phyloP scores from a whole-genome alignment of 2,113 vertebrate genomes.

The Puntigrus tetrazona region DNA sequence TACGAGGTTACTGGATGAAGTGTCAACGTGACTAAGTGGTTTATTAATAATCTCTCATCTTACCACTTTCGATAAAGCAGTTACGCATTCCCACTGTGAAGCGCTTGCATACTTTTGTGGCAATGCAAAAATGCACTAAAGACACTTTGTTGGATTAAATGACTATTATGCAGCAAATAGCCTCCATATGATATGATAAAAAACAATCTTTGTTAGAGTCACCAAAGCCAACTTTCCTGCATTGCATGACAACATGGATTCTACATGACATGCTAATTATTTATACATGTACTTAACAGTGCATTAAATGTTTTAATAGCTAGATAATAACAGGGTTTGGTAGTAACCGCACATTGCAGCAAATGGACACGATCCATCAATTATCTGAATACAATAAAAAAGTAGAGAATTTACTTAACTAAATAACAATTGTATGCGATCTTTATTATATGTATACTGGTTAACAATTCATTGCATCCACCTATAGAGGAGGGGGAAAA shows the following conservation, averaged over 20 bases:
- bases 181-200: neutral
- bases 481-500: neutral
- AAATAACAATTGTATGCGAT: neutral
- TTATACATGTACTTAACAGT: neutral
- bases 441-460: neutral
- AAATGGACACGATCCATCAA: neutral
- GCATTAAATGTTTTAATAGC: neutral
- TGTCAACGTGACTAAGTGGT: constrained; percentile 27
- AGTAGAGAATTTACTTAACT: neutral
- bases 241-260: neutral
- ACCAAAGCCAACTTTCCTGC: neutral
- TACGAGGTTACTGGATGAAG: constrained; percentile 61
- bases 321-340: neutral
- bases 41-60: constrained; percentile 48
- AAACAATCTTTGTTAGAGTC: neutral
- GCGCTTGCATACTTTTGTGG: neutral
- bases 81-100: neutral
- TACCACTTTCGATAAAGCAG: constrained; percentile 7
- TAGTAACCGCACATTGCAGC: neutral
- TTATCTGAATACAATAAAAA: neutral
- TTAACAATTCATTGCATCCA: neutral
- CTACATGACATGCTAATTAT: neutral
- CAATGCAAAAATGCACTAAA: neutral
- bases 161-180: neutral
- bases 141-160: neutral